A percentile compares a stretch with the other conserved stretches of the same genome.
Evolutionary conservation across 2,888 invertebrate genomes (phyloP).

Genomic region (Diachrysia chrysitis): DNA sequence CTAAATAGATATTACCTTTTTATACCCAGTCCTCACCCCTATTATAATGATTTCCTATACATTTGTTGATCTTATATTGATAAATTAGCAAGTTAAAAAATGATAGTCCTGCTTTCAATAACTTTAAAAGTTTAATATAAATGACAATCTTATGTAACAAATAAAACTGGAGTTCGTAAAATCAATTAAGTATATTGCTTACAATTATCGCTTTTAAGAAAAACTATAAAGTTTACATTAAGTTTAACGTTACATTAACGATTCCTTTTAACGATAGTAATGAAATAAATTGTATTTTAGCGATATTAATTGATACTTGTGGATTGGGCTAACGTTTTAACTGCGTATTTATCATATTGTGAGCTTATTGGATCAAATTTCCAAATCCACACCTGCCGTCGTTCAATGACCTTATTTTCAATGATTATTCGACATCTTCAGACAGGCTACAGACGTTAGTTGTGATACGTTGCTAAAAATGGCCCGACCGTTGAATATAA

Average conservation of each 20-base stretch:
- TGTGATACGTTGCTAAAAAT: not conserved
- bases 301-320: not conserved
- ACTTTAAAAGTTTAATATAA: not conserved
- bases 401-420: not conserved
- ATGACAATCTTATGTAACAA: constrained; percentile 3
- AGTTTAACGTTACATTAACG: constrained; percentile 1
- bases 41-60: too few relatives aligned
- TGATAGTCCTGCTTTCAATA: not conserved
- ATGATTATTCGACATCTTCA: constrained; percentile 1
- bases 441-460: not conserved
- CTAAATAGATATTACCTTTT: too few relatives aligned
- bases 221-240: not conserved
- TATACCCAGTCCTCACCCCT: too few relatives aligned
- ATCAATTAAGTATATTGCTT: not conserved
- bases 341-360: not conserved
- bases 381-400: not conserved
- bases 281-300: not conserved
- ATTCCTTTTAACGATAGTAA: not conserved
- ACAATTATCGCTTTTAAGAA: not conserved
- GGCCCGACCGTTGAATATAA: not conserved
- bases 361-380: not conserved
- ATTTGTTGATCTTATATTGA: too few relatives aligned
- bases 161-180: not conserved
- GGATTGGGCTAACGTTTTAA: not conserved
- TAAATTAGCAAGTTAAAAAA: not conserved